These are phyloP conservation scores for Diplosoma virens DNA, from an alignment of 23 tunicate genomes.

Conservation along the genomic window DNA sequence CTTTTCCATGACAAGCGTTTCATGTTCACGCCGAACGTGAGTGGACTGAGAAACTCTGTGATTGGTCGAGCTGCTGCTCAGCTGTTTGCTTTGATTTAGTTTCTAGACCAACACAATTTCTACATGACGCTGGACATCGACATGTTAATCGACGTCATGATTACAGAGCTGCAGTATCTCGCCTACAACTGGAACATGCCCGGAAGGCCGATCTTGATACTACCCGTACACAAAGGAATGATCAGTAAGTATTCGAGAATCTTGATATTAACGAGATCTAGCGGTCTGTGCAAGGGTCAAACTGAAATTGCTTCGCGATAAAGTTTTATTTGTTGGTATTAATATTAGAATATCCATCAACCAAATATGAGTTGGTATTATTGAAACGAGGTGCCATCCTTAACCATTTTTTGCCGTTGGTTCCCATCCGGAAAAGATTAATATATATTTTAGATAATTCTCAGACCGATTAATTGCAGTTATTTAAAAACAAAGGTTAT, in stretches of 20 bases:
- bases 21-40: constrained; percentile 72
- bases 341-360: too few species aligned
- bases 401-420: too few species aligned
- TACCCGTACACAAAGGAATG: constrained; percentile 71
- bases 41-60: background rate
- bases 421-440: too few species aligned
- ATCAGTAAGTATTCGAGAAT: constrained; percentile 54
- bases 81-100: constrained; percentile 19
- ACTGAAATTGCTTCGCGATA: too few species aligned
- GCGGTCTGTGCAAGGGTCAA: too few species aligned
- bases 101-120: constrained; percentile 79
- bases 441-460: too few species aligned
- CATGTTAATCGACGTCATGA: constrained; percentile 89
- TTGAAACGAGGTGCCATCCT: background rate
- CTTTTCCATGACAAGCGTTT: constrained; percentile 42
- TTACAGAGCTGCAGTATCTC: constrained; percentile 89
- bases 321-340: too few species aligned
- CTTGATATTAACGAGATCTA: too few species aligned
- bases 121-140: constrained; percentile 90
- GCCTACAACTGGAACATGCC: constrained; percentile 73
- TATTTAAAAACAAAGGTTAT: too few species aligned
- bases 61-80: background rate
- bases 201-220: constrained; percentile 74
- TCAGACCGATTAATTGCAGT: too few species aligned
- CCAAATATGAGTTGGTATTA: too few species aligned